Percentiles rank a stretch among this genome's conserved stretches.
Evolutionary conservation across 92 coral and sea anemone species (phyloP).

Genomic region (Zoanthus solanderi): DNA sequence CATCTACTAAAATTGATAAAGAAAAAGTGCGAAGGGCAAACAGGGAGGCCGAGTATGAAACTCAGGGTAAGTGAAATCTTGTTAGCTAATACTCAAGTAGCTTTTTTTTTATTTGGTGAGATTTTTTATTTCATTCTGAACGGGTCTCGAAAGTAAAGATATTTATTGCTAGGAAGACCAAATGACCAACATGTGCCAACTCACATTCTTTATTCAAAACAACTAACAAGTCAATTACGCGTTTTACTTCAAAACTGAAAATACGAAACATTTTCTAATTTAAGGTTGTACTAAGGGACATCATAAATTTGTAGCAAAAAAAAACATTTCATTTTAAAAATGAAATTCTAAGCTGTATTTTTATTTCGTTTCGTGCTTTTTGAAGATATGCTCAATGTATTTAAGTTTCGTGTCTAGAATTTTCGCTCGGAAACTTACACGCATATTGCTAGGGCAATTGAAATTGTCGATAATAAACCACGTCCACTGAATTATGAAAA

Average conservation of each 20-base stretch:
- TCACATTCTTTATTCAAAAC: background rate
- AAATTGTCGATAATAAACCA: background rate
- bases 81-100: background rate
- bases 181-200: background rate
- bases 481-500: background rate
- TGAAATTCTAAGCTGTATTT: too few relatives aligned
- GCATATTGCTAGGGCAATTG: background rate
- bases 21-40: slow-evolving; percentile 31
- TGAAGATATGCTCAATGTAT: too few relatives aligned
- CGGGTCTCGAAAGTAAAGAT: background rate
- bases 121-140: background rate
- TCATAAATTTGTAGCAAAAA: too few relatives aligned
- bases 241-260: too few relatives aligned
- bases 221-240: background rate
- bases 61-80: slow-evolving; percentile 10
- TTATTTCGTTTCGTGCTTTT: too few relatives aligned
- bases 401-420: too few relatives aligned
- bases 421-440: background rate
- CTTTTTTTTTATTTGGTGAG: slow-evolving; percentile 9
- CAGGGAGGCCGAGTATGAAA: slow-evolving; percentile 31
- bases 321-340: too few relatives aligned
- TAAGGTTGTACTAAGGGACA: background rate
- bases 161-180: background rate
- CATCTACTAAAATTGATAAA: slow-evolving; percentile 19
- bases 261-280: background rate